These are phyloP conservation scores for Leucoraja erinaceus DNA, from an alignment of 2,113 vertebrate genomes.

Conservation along the genomic window DNA sequence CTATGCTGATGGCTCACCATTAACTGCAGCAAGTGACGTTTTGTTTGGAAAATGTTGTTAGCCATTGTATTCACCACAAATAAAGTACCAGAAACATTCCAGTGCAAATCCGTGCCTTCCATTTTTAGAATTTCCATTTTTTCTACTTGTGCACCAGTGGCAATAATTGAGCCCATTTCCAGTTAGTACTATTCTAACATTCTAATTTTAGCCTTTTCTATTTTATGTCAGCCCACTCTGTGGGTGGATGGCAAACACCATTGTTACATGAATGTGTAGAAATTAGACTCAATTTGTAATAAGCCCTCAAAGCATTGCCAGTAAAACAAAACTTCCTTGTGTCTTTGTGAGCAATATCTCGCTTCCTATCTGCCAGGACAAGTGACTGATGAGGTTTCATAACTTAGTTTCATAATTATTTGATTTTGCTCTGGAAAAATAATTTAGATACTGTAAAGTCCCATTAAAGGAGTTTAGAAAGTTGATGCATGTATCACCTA, in stretches of 20 bases:
- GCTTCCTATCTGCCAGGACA: background rate
- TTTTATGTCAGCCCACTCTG: conserved; percentile 11
- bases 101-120: conserved; percentile 1
- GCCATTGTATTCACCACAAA: background rate
- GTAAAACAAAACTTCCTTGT: background rate
- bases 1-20: too few relatives aligned
- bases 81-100: background rate
- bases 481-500: background rate
- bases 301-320: background rate
- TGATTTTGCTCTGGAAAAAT: conserved; percentile 3
- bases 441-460: background rate
- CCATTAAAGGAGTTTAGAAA: background rate
- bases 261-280: background rate
- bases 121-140: conserved; percentile 35
- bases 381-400: conserved; percentile 21
- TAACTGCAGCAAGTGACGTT: too few relatives aligned
- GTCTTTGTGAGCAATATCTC: background rate
- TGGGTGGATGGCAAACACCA: background rate
- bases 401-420: background rate
- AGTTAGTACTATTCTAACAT: background rate
- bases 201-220: conserved; percentile 25
- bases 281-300: background rate
- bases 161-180: conserved; percentile 34
- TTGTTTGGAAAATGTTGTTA: background rate
- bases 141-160: background rate